phyloP scores from a whole-genome alignment of 2,888 invertebrate genomes.

The Fragum fragum region DNA sequence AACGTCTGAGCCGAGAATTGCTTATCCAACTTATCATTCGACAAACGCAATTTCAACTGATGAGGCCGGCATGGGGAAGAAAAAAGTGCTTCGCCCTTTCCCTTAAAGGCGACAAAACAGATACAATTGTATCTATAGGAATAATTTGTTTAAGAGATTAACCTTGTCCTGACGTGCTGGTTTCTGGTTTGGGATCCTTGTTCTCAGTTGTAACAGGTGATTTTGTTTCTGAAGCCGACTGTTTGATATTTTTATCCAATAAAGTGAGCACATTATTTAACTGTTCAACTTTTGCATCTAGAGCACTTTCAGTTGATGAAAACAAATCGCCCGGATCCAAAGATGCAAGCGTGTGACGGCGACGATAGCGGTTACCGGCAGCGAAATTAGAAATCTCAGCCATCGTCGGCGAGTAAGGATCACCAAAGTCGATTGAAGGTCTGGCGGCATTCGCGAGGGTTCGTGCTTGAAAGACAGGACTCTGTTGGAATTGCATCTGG shows the following conservation, averaged over 20 bases:
- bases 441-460: not conserved
- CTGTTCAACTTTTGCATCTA: conserved; percentile 45
- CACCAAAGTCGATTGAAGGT: conserved; percentile 6
- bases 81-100: too few relatives aligned
- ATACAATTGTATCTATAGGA: too few relatives aligned
- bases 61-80: too few relatives aligned
- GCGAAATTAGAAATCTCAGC: not conserved
- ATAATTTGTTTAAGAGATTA: not conserved
- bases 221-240: conserved; percentile 16
- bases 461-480: not conserved
- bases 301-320: not conserved
- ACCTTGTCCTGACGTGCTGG: not conserved
- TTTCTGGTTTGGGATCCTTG: not conserved
- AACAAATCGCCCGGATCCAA: conserved; percentile 22
- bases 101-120: too few relatives aligned
- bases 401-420: not conserved
- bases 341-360: conserved; percentile 60
- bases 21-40: too few relatives aligned
- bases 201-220: not conserved
- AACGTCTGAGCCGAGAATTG: too few relatives aligned
- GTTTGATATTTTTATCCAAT: conserved; percentile 48
- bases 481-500: conserved; percentile 4
- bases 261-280: conserved; percentile 44
- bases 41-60: too few relatives aligned
- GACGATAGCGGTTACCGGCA: not conserved